Base-by-base conservation (phyloP, 2,797 vertebrate species). In the Parauchenoglanis punctatus region DNA sequence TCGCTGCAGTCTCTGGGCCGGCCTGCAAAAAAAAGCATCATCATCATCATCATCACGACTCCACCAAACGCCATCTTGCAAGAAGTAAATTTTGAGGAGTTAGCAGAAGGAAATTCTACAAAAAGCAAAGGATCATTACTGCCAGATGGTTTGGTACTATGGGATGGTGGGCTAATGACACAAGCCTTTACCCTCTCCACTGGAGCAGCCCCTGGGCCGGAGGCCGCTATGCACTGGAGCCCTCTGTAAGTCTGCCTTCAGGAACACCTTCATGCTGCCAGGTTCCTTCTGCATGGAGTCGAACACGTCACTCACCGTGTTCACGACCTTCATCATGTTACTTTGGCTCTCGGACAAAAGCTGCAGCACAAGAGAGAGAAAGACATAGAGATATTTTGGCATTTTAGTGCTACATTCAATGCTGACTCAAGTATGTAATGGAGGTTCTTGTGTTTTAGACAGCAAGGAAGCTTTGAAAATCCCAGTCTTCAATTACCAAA, bases 1-100 rank as follows among this genome's bases (percentile, higher is more conserved):
- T 98, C 97, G 91, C 96, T 96, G 82, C 98, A 99, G 94, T 99
- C 97, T 10, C 95, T 95, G 6, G 98, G 97, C 89, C 96, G 94
- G 86, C 96, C 98, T 97, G 92, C 8, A 46, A 85, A 81, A 88
- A 61, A 80, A 35, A 25, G 0, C 0, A 68, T 20, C 61, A 18
- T 52, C 49, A 76, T 8, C n/a, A 72, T 11, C 11, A 59, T 85
- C 5, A 5, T n/a, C 31, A 58, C 2, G 28, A 54, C 4, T 83
- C 15, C n/a, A 31, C 13, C 4, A 49, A 61, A 59, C 15, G 56
- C 25, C 17, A 58, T 58, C 54, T 80, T 58, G 10, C 8, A 80
- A 77, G 80, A 91, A 31, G n/a, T 61, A 18, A 8, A 59, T 35
- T 20, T 78, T 78, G 28, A 78, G 0, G 52, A 78, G 49, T 18